These are phyloP conservation scores for Tragulus kanchil DNA, from an alignment of 2,113 vertebrate genomes.

Conservation along the genomic window DNA sequence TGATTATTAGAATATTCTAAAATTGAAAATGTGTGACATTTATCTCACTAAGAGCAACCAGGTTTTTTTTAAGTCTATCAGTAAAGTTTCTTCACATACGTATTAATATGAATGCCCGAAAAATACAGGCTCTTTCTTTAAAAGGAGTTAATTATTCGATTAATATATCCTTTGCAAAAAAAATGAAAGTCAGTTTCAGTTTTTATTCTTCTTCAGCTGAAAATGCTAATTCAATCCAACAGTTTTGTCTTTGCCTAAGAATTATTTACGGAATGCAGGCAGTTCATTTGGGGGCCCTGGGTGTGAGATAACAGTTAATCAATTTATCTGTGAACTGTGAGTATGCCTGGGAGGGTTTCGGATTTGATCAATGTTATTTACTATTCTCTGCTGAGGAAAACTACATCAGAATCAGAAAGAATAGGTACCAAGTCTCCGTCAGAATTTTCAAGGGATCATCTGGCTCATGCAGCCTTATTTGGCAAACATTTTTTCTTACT, in stretches of 20 bases:
- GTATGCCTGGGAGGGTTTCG: conserved; percentile 51
- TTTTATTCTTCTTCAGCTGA: conserved; percentile 55
- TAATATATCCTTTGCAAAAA: background rate
- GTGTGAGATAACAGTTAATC: conserved; percentile 66
- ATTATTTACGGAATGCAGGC: conserved; percentile 56
- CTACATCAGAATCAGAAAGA: conserved; percentile 45
- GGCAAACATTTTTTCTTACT: conserved; percentile 41
- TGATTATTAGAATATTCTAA: conserved; percentile 2
- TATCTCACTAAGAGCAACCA: background rate
- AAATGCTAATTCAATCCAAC: conserved; percentile 66
- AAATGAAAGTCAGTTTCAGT: background rate
- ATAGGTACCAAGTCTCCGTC: conserved; percentile 63
- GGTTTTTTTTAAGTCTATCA: background rate
- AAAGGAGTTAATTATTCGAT: conserved; percentile 44
- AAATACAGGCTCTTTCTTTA: background rate
- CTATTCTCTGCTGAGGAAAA: conserved; percentile 28
- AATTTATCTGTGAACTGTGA: conserved; percentile 30
- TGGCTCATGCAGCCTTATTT: background rate
- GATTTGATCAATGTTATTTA: conserved; percentile 56
- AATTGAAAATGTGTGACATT: background rate
- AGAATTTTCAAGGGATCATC: conserved; percentile 16
- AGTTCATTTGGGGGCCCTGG: conserved; percentile 64
- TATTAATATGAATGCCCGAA: background rate
- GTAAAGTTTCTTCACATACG: background rate
- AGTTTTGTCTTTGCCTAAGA: conserved; percentile 54